Percentiles rank a stretch among this genome's conserved stretches.
Conservation (phyloP, 2,113 vertebrate species). For the Coracopsis vasa region DNA sequence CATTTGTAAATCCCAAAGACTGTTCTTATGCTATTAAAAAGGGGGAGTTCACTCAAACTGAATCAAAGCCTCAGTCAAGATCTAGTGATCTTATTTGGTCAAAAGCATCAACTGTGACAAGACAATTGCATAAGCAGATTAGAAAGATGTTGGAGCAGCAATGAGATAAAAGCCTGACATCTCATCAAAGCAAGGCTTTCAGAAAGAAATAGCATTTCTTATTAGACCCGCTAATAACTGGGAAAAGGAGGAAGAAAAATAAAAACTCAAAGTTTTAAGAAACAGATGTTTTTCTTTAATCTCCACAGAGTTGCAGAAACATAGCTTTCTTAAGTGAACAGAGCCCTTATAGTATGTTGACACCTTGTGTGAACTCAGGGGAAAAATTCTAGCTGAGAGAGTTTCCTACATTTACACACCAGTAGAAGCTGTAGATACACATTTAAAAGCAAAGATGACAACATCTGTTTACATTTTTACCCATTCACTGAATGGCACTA, state of each 20-base stretch:
- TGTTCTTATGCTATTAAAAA: neutral
- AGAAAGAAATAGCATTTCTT: neutral
- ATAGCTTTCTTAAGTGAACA: neutral
- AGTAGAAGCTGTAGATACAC: neutral
- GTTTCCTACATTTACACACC: neutral
- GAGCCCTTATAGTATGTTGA: neutral
- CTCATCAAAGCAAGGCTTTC: neutral
- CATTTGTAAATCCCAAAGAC: neutral
- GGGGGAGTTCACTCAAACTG: neutral
- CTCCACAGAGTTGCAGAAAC: neutral
- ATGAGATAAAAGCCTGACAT: neutral
- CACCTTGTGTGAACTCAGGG: neutral
- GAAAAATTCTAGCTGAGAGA: neutral
- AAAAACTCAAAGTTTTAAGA: neutral
- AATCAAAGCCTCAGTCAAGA: neutral
- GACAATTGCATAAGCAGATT: neutral
- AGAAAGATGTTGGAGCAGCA: neutral
- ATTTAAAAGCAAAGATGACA: neutral
- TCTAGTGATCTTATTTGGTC: neutral
- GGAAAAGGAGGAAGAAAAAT: neutral
- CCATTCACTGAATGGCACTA: neutral
- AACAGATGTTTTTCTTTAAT: neutral
- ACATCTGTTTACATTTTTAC: neutral
- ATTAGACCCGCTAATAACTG: neutral
- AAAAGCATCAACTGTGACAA: neutral